Conservation (phyloP, 2,888 invertebrate genomes). For the Nesidiocoris tenuis region DNA sequence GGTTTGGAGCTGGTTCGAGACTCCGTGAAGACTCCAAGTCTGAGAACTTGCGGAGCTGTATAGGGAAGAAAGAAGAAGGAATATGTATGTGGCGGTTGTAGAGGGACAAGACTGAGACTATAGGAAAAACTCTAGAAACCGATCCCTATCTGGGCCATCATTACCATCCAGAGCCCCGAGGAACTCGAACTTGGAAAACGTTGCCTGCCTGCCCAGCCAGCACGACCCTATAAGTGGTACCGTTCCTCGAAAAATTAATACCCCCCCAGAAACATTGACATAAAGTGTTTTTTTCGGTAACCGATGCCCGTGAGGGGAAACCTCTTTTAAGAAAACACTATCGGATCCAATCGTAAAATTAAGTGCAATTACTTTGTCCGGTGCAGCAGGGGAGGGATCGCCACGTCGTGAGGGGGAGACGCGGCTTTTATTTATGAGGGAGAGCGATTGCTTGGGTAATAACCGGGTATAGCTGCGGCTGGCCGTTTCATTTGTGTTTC, state of each 20-base stretch:
- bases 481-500: conserved; percentile 36
- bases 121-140: conserved; percentile 29
- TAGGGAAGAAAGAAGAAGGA: background rate
- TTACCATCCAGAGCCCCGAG: conserved; percentile 3
- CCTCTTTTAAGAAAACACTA: background rate
- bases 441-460: conserved; percentile 38
- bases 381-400: conserved; percentile 1
- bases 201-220: background rate
- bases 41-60: conserved; percentile 1
- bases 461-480: conserved; percentile 34
- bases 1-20: conserved; percentile 18
- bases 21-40: background rate
- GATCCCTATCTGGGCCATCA: conserved; percentile 34
- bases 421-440: conserved; percentile 36
- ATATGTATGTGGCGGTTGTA: background rate
- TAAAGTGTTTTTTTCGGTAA: background rate
- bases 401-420: conserved; percentile 20
- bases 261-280: background rate
- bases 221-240: background rate
- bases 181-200: background rate
- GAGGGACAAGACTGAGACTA: conserved; percentile 3
- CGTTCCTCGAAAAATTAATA: background rate
- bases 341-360: conserved; percentile 34
- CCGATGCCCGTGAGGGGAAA: background rate
- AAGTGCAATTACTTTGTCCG: conserved; percentile 32